These are phyloP conservation scores for Callosobruchus maculatus DNA, from an alignment of 2,888 invertebrate species.

Conservation along the genomic window DNA sequence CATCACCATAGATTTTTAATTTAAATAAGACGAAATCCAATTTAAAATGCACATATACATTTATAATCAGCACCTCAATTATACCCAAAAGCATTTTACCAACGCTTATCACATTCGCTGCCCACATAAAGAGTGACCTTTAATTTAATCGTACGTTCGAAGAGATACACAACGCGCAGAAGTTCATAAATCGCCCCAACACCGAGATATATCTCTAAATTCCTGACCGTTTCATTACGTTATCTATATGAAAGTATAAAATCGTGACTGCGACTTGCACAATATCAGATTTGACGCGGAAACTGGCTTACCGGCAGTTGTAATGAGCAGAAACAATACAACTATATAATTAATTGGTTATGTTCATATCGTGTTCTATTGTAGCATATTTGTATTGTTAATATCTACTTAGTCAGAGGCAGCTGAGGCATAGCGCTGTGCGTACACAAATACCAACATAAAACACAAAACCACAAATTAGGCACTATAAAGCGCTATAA, in stretches of 20 bases:
- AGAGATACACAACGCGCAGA: neutral
- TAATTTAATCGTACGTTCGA: neutral
- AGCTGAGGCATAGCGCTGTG: no score
- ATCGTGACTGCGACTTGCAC: conserved; percentile 6
- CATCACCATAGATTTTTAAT: no score
- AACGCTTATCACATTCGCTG: neutral
- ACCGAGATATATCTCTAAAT: conserved; percentile 5
- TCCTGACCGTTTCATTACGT: conserved; percentile 7
- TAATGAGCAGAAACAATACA: conserved; percentile 4
- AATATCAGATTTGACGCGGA: conserved; percentile 9
- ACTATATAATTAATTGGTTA: neutral
- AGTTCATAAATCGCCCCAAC: conserved; percentile 4
- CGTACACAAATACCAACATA: no score
- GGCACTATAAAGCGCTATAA: no score
- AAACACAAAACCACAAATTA: no score
- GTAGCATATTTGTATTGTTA: no score
- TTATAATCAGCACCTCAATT: no score
- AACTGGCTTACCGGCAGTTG: conserved; percentile 5
- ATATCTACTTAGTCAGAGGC: no score
- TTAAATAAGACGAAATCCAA: no score
- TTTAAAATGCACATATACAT: no score
- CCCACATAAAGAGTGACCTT: neutral
- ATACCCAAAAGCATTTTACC: no score
- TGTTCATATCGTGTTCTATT: no score
- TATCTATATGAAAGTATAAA: conserved; percentile 7